These are phyloP conservation scores for Heliocidaris tuberculata DNA, from an alignment of 35 echinoderm and acorn worm species.

Conservation along the genomic window DNA sequence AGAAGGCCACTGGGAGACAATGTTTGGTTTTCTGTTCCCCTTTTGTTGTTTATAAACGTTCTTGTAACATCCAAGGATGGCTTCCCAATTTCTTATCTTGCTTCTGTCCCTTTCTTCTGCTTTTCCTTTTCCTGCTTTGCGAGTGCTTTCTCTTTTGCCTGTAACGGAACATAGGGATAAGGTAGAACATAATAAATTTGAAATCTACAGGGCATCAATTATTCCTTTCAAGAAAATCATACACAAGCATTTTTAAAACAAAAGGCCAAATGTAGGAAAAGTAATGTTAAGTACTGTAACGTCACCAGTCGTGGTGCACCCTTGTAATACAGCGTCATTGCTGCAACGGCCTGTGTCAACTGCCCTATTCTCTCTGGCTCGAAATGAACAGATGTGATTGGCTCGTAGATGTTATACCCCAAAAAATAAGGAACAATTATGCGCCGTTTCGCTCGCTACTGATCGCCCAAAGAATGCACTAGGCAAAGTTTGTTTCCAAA, in stretches of 20 bases:
- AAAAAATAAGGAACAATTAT: too few relatives aligned
- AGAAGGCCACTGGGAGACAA: not conserved
- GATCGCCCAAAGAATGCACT: too few relatives aligned
- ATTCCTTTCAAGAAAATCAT: not conserved
- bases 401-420: too few relatives aligned
- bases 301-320: too few relatives aligned
- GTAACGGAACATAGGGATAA: not conserved
- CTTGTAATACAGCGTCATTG: too few relatives aligned
- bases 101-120: conserved; percentile 55
- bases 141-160: conserved; percentile 69
- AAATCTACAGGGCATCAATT: not conserved
- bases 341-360: too few relatives aligned
- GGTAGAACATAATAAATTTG: not conserved
- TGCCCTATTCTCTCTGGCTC: too few relatives aligned
- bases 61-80: not conserved
- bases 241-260: not conserved
- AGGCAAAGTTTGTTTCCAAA: too few relatives aligned
- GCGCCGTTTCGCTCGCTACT: too few relatives aligned
- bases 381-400: too few relatives aligned
- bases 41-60: not conserved
- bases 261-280: not conserved
- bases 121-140: conserved; percentile 61
- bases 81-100: not conserved
- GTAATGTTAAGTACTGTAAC: not conserved
- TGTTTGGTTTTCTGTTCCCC: not conserved